These are phyloP conservation scores for Toxonevra muliebris DNA, from an alignment of 2,888 invertebrate genomes.

Conservation along the genomic window DNA sequence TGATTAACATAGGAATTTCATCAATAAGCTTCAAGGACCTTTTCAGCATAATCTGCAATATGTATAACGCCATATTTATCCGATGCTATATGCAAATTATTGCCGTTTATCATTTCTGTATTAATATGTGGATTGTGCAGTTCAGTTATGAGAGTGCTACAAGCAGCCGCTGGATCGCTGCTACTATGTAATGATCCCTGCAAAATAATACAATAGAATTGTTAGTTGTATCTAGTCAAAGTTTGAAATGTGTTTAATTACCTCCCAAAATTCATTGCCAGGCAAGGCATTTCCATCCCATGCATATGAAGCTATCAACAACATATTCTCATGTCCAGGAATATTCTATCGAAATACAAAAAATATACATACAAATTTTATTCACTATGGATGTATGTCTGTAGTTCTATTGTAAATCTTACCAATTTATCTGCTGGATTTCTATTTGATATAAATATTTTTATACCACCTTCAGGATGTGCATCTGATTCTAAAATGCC, in stretches of 20 bases:
- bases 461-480: conserved; percentile 65
- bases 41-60: conserved; percentile 52
- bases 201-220: not conserved
- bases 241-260: conserved; percentile 43
- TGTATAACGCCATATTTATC: conserved; percentile 54
- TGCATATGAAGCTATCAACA: conserved; percentile 75
- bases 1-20: no score
- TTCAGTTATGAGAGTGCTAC: conserved; percentile 69
- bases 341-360: not conserved
- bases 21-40: no score
- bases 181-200: conserved; percentile 57
- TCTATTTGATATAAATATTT: conserved; percentile 67
- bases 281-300: conserved; percentile 79
- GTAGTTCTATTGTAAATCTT: not conserved
- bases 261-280: conserved; percentile 77
- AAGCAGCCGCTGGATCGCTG: conserved; percentile 70
- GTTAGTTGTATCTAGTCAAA: not conserved
- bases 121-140: conserved; percentile 69
- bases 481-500: conserved; percentile 46
- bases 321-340: conserved; percentile 28
- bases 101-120: conserved; percentile 65
- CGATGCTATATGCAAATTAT: conserved; percentile 67
- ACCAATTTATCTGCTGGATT: conserved; percentile 68
- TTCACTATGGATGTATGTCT: not conserved
- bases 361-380: not conserved